Conservation (phyloP, 2,113 vertebrate genomes). For the Holacanthus passer region DNA sequence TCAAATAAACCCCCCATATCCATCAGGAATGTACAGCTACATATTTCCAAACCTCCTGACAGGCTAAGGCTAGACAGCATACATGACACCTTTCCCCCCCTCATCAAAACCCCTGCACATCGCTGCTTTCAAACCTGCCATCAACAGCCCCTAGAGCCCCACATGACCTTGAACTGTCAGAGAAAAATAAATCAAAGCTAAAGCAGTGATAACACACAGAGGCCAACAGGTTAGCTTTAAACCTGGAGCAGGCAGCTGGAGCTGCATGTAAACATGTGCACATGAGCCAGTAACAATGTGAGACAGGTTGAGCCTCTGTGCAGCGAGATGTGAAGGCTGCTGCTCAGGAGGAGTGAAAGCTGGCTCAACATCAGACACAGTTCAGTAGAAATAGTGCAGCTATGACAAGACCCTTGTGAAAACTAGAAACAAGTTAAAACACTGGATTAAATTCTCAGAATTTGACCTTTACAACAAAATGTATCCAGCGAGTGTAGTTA, state of each 20-base stretch:
- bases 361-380: slow-evolving; percentile 20
- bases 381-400: neutral
- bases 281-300: slow-evolving; percentile 9
- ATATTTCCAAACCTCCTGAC: slow-evolving; percentile 32
- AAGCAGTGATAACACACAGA: neutral
- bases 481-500: neutral
- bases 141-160: neutral
- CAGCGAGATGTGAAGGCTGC: slow-evolving; percentile 14
- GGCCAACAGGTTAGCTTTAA: neutral
- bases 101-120: neutral
- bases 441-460: neutral
- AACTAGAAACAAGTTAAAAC: neutral
- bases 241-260: slow-evolving; percentile 31
- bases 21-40: neutral
- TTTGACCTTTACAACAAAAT: neutral
- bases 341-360: slow-evolving; percentile 6
- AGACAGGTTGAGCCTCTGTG: slow-evolving; percentile 21
- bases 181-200: slow-evolving; percentile 6
- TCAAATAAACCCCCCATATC: neutral
- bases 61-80: neutral
- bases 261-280: slow-evolving; percentile 17
- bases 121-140: slow-evolving; percentile 8
- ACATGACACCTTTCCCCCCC: slow-evolving; percentile 1
- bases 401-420: neutral
- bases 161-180: slow-evolving; percentile 44